Evolutionary conservation across 1,140 invertebrate genomes (phyloP), one percentile per base, ranked within the genome.

Genomic region (Formica exsecta): DNA sequence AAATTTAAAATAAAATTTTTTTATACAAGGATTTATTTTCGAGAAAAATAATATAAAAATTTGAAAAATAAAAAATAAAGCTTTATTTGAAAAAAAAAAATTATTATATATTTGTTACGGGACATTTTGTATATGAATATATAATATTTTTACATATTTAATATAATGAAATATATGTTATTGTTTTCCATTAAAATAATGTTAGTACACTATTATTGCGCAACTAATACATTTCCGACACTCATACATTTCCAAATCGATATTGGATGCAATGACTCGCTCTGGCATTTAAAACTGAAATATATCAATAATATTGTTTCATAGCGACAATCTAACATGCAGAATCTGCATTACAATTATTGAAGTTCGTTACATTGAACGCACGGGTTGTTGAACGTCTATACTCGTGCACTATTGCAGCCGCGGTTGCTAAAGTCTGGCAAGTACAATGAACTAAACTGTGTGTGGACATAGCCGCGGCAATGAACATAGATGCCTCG

Each of bases 361-460:
- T 25, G 19, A 61, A 61, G 29, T 32, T 48, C 11, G 19, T 61
- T 32, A 57, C 16, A 74, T 74, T 19, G 68, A 16, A 62, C 54
- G 19, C 32, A 32, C 68, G 32, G 54, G 68, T 83, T 73, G 54
- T 83, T 83, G 79, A 61, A 74, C 54, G 64, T 48, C 25, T 61
- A 48, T 81, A 22, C 36, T 16, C 4, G 38, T 66, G 19, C 51
- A 22, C 22, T 29, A 11, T 19, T 59, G 57, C 57, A 71, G 36
- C 73, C 29, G 68, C 79, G 29, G 73, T 83, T 44, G 19, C 51
- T 74, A 6, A 57, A 70, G 77, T 59, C 79, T 74, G 38, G 9
- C 54, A 48, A 44, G 79, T 83, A 83, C 79, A 83, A 83, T 83
- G 79, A 83, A 83, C 79, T 29, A 81, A 61, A 22, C 54, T 48